Evolutionary conservation across 2,888 invertebrate species (phyloP).

Genomic region (Polydesmus complanatus): DNA sequence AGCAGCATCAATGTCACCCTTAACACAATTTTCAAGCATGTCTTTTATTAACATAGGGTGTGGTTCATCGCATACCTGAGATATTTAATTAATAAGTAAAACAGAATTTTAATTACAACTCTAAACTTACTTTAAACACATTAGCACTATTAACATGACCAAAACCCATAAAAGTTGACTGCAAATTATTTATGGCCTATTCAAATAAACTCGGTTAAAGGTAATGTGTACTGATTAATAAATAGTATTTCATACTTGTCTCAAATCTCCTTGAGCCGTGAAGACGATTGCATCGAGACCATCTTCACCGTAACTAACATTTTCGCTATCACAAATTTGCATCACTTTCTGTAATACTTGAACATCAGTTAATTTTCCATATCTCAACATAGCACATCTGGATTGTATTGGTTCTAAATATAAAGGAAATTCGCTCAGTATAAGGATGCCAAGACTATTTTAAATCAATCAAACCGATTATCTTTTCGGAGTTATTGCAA

Average conservation of each 20-base stretch:
- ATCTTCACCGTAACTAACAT: slow-evolving; percentile 72
- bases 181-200: slow-evolving; percentile 89
- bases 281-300: slow-evolving; percentile 93
- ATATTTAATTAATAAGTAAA: slow-evolving; percentile 13
- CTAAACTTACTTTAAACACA: slow-evolving; percentile 63
- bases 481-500: slow-evolving; percentile 96
- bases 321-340: slow-evolving; percentile 58
- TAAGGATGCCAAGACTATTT: background rate
- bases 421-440: background rate
- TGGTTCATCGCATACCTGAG: slow-evolving; percentile 89
- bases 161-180: slow-evolving; percentile 86
- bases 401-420: slow-evolving; percentile 84
- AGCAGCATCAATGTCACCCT: slow-evolving; percentile 69
- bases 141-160: slow-evolving; percentile 78
- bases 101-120: background rate
- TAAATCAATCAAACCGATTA: slow-evolving; percentile 48
- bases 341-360: slow-evolving; percentile 72
- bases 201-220: slow-evolving; percentile 9
- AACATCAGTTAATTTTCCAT: slow-evolving; percentile 74
- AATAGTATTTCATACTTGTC: slow-evolving; percentile 57
- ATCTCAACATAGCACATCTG: slow-evolving; percentile 90
- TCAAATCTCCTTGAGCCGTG: slow-evolving; percentile 96
- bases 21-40: slow-evolving; percentile 72
- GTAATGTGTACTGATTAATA: background rate
- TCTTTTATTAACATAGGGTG: slow-evolving; percentile 84